Conservation (phyloP, 30 jellyfish, hydroid and myxozoan species). For the Turritopsis rubra region DNA sequence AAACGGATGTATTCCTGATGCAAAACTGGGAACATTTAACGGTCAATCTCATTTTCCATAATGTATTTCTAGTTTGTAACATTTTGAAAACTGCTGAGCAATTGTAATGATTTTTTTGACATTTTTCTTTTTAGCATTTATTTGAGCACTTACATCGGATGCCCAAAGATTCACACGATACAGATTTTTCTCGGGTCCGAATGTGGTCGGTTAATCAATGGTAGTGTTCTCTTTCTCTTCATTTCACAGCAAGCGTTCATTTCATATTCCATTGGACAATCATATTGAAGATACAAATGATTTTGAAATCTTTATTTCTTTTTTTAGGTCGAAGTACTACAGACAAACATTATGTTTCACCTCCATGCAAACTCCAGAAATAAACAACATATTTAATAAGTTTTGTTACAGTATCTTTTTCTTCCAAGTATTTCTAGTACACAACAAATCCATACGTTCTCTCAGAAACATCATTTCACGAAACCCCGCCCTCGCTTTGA, state of each 20-base stretch:
- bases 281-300: background rate
- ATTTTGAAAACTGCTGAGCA: background rate
- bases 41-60: slow-evolving; percentile 28
- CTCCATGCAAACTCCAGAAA: slow-evolving; percentile 69
- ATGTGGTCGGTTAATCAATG: slow-evolving; percentile 87
- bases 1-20: slow-evolving; percentile 89
- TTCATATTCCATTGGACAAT: no score
- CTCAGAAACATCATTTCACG: no score
- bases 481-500: no score
- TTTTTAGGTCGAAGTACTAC: slow-evolving; percentile 71
- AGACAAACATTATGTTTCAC: slow-evolving; percentile 82
- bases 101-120: background rate
- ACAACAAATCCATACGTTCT: no score
- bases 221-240: slow-evolving; percentile 23
- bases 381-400: slow-evolving; percentile 63
- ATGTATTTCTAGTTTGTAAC: background rate
- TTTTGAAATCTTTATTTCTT: background rate
- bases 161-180: slow-evolving; percentile 76
- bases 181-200: slow-evolving; percentile 93
- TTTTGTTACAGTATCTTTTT: slow-evolving; percentile 73
- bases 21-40: slow-evolving; percentile 96
- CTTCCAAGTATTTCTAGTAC: background rate
- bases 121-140: slow-evolving; percentile 45
- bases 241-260: no score
- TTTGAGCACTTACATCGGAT: slow-evolving; percentile 63